Conservation (phyloP, 2,797 vertebrate species). For the Phataginus tricuspis region DNA sequence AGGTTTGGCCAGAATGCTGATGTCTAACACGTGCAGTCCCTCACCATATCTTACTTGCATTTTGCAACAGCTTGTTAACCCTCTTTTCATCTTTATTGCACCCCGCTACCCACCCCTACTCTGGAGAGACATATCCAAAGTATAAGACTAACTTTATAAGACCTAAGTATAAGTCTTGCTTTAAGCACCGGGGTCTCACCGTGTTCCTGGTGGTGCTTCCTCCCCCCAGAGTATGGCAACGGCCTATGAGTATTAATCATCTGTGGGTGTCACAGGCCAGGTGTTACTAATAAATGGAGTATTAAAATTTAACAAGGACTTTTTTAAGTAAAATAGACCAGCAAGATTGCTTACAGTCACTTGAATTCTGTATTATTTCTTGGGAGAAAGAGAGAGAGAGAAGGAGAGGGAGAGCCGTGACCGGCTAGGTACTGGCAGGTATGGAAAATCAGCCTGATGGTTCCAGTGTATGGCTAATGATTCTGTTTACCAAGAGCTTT, state of each 20-base stretch:
- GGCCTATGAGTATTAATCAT: neutral
- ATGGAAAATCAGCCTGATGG: neutral
- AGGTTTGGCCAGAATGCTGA: neutral
- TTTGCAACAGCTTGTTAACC: neutral
- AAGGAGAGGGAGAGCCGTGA: neutral
- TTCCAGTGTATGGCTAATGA: neutral
- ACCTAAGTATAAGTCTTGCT: too few species aligned
- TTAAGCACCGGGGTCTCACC: fast-evolving
- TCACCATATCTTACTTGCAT: neutral
- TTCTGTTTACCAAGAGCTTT: neutral
- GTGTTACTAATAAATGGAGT: neutral
- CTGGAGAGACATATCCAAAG: neutral
- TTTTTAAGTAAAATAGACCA: neutral
- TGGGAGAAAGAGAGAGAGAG: neutral
- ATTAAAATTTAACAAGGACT: neutral
- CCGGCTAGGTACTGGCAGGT: neutral
- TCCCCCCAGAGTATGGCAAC: neutral
- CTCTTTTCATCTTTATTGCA: neutral
- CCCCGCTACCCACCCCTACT: neutral
- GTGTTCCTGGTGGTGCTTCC: neutral
- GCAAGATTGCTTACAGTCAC: neutral
- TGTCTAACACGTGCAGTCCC: neutral
- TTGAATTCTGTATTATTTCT: neutral
- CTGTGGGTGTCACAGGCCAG: neutral
- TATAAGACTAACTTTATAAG: neutral